Percentiles rank a stretch among this genome's conserved stretches.
phyloP scores from a whole-genome alignment of 1,140 invertebrate genomes.

The Drosophila hydei region DNA sequence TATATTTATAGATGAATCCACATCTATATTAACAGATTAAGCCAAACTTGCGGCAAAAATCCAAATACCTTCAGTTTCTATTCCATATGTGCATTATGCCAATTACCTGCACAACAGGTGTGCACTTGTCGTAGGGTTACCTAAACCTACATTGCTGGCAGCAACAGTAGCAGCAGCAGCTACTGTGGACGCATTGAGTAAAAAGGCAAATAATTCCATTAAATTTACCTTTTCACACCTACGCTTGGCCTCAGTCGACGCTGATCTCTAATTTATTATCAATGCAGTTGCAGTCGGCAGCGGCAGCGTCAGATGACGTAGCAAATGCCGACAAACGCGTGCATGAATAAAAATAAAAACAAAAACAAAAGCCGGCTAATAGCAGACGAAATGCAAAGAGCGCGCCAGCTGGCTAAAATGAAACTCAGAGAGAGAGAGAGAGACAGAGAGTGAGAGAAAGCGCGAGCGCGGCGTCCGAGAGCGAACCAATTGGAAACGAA shows the following conservation, averaged over 20 bases:
- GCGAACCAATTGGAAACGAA: background rate
- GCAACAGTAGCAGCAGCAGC: slow-evolving; percentile 3
- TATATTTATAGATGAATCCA: too few relatives aligned
- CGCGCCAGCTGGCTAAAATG: slow-evolving; percentile 6
- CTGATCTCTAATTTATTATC: slow-evolving; percentile 62
- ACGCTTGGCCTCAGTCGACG: slow-evolving; percentile 20
- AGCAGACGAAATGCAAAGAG: slow-evolving; percentile 26
- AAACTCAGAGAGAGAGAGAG: background rate
- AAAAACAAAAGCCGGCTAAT: slow-evolving; percentile 50
- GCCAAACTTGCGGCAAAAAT: background rate
- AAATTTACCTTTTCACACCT: slow-evolving; percentile 10
- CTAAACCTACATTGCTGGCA: background rate
- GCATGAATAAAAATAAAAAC: slow-evolving; percentile 33
- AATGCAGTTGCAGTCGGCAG: slow-evolving; percentile 36
- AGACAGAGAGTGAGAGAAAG: slow-evolving; percentile 8
- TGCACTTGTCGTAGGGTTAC: slow-evolving; percentile 53
- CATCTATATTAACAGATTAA: too few relatives aligned
- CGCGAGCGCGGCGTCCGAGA: background rate
- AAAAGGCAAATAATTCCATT: slow-evolving; percentile 8
- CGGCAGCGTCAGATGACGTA: slow-evolving; percentile 24
- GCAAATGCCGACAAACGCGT: slow-evolving; percentile 64
- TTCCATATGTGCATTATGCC: background rate
- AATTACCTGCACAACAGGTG: slow-evolving; percentile 69
- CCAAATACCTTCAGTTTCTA: background rate
- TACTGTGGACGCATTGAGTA: background rate